A percentile compares a stretch with the other conserved stretches of the same genome.
phyloP scores from a whole-genome alignment of 2,888 invertebrate species.

The Lysandra bellargus region DNA sequence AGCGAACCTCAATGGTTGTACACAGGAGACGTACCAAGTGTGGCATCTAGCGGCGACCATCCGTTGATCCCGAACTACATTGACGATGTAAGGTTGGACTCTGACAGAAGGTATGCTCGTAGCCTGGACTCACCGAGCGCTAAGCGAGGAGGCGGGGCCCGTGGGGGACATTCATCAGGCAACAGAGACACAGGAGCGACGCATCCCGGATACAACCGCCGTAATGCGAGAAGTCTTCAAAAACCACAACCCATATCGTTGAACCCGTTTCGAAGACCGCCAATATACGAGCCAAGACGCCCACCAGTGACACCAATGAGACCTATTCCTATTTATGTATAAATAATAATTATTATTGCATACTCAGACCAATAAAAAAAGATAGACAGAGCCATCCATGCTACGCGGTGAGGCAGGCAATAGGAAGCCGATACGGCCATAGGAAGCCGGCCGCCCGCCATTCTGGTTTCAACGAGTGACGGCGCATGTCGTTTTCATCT shows the following conservation, averaged over 20 bases:
- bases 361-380: too few species aligned
- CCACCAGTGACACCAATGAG: background rate
- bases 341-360: too few species aligned
- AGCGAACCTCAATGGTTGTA: slow-evolving; percentile 45
- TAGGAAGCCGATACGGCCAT: too few species aligned
- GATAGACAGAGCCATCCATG: too few species aligned
- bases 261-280: background rate
- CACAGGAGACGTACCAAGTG: slow-evolving; percentile 33
- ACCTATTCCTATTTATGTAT: slow-evolving; percentile 17
- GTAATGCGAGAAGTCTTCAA: slow-evolving; percentile 44
- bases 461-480: too few species aligned
- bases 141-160: slow-evolving; percentile 43
- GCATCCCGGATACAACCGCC: slow-evolving; percentile 55
- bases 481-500: too few species aligned
- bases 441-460: too few species aligned
- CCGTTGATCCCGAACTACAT: slow-evolving; percentile 35
- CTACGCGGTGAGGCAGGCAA: too few species aligned
- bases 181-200: slow-evolving; percentile 50
- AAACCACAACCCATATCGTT: too few species aligned
- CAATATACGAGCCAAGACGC: background rate
- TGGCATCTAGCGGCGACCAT: slow-evolving; percentile 34
- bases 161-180: slow-evolving; percentile 46
- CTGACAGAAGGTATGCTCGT: slow-evolving; percentile 40
- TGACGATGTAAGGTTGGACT: slow-evolving; percentile 36
- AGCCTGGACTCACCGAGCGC: slow-evolving; percentile 51